Conservation (phyloP, 2,888 invertebrate species). For the Eustalomyia histrio region DNA sequence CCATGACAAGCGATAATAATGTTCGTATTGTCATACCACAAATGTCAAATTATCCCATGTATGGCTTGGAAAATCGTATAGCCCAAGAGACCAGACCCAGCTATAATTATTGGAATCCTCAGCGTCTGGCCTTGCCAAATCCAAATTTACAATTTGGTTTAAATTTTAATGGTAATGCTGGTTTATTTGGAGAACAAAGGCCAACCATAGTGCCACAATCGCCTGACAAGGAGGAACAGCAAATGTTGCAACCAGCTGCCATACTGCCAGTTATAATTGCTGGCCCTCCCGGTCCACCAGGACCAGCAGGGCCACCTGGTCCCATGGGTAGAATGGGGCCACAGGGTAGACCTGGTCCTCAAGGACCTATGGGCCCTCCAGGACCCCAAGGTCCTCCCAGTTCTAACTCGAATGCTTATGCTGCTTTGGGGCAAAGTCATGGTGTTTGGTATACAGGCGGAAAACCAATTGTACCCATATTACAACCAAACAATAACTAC, state of each 20-base stretch:
- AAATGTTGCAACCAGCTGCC: conserved; percentile 49
- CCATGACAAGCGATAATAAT: conserved; percentile 72
- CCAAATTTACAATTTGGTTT: conserved; percentile 71
- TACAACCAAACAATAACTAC: conserved; percentile 36
- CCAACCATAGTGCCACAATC: conserved; percentile 49
- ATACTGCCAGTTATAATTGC: conserved; percentile 62
- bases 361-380: conserved; percentile 57
- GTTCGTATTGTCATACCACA: conserved; percentile 72
- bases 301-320: conserved; percentile 63
- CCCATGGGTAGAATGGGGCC: conserved; percentile 59
- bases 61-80: conserved; percentile 67
- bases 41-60: conserved; percentile 68
- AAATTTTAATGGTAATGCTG: conserved; percentile 72
- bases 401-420: conserved; percentile 35
- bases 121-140: conserved; percentile 63
- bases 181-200: conserved; percentile 60
- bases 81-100: conserved; percentile 58
- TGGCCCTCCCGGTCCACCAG: conserved; percentile 66
- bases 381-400: conserved; percentile 51
- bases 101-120: conserved; percentile 67
- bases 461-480: conserved; percentile 55
- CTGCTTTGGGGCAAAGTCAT: conserved; percentile 47
- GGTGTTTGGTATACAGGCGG: conserved; percentile 62
- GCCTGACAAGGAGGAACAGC: conserved; percentile 41
- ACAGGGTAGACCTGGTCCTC: conserved; percentile 57